Percentiles rank a stretch among this genome's conserved stretches.
Evolutionary conservation across 1,140 invertebrate species (phyloP).

Genomic region (Papilio polytes): DNA sequence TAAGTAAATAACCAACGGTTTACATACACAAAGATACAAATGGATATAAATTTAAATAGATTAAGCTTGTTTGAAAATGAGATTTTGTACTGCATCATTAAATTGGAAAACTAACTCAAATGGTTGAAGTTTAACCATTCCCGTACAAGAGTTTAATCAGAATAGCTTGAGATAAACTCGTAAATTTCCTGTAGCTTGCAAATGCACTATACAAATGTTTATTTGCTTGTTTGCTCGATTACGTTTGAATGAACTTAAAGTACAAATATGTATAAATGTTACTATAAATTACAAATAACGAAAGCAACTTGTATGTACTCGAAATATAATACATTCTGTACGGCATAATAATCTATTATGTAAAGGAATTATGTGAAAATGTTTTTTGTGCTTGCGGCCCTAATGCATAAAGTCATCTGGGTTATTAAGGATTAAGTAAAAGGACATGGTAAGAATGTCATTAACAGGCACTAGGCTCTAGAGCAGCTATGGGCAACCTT

Average conservation of each 20-base stretch:
- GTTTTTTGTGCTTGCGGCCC: too few species aligned
- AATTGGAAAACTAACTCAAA: constrained; percentile 5
- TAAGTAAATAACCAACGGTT: neutral
- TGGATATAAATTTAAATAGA: too few species aligned
- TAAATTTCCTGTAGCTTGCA: neutral
- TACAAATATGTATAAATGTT: neutral
- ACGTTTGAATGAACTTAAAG: neutral
- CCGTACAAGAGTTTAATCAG: neutral
- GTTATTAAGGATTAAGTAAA: too few species aligned
- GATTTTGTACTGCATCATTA: neutral
- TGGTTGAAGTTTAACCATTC: neutral
- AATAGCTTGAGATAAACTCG: neutral
- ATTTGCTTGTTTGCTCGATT: constrained; percentile 7
- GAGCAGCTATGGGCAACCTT: too few species aligned
- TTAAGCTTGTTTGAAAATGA: neutral
- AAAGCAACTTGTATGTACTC: too few species aligned
- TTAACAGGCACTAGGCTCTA: too few species aligned
- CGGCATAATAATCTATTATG: too few species aligned
- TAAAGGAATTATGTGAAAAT: too few species aligned
- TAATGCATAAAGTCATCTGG: too few species aligned
- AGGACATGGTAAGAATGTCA: too few species aligned
- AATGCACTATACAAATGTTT: neutral
- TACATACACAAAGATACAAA: too few species aligned
- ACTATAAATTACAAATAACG: neutral
- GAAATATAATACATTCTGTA: too few species aligned